Evolutionary conservation across 1,140 invertebrate species (phyloP).

Genomic region (Leptoteleia sp.): DNA sequence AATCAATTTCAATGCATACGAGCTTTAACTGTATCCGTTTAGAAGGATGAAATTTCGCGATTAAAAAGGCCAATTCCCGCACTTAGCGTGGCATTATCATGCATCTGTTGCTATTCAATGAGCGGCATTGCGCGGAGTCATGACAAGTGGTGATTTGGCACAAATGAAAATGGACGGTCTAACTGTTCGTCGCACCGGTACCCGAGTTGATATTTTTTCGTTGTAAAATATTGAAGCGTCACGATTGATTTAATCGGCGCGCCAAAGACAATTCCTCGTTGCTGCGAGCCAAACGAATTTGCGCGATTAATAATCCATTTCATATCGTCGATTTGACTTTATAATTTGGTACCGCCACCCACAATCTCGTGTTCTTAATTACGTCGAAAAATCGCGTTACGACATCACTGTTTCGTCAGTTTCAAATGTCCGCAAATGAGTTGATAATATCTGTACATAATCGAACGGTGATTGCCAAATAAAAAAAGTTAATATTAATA

Average conservation of each 20-base stretch:
- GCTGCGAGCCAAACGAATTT: conserved; percentile 2
- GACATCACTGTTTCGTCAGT: too few species aligned
- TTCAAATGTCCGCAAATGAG: too few species aligned
- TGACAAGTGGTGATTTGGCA: conserved; percentile 14
- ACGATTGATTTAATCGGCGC: conserved; percentile 11
- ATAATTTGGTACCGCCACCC: conserved; percentile 5
- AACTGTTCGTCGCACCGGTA: conserved; percentile 3
- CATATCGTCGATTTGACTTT: conserved; percentile 16
- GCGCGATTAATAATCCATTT: conserved; percentile 17
- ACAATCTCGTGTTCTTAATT: conserved; percentile 1
- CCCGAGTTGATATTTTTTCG: conserved; percentile 3
- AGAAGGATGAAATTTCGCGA: background rate
- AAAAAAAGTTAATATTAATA: too few species aligned
- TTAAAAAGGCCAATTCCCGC: background rate
- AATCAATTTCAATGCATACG: too few species aligned
- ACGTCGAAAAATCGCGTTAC: background rate
- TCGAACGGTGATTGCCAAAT: too few species aligned
- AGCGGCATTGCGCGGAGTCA: conserved; percentile 2
- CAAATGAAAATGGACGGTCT: conserved; percentile 6
- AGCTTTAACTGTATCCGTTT: too few species aligned
- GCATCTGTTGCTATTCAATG: conserved; percentile 28
- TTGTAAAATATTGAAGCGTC: conserved; percentile 16
- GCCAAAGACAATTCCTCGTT: too few species aligned
- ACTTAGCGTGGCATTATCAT: conserved; percentile 5
- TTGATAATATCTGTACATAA: too few species aligned